Percentiles rank a stretch among this genome's conserved stretches.
These are phyloP conservation scores for Neosalanx taihuensis DNA, from an alignment of 2,797 vertebrate species.

Conservation along the genomic window DNA sequence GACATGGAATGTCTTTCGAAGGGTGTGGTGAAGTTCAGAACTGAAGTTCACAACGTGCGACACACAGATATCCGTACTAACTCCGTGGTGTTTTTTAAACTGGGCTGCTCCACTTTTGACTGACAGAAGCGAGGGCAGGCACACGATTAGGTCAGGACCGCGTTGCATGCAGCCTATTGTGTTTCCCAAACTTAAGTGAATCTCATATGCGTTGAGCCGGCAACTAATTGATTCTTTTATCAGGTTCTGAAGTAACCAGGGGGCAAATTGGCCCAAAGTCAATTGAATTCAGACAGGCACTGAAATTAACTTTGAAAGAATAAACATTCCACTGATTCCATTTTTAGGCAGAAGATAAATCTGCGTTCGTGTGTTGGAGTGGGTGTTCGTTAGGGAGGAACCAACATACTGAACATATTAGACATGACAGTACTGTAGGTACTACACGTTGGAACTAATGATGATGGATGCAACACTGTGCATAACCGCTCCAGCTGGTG, in stretches of 20 bases:
- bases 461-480: background rate
- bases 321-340: slow-evolving; percentile 4
- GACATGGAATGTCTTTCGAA: background rate
- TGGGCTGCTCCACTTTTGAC: no score
- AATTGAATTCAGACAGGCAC: background rate
- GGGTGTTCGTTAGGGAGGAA: background rate
- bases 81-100: no score
- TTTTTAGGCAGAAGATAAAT: background rate
- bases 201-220: background rate
- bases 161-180: background rate
- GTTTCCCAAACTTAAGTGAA: background rate
- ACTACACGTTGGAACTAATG: background rate
- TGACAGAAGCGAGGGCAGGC: no score
- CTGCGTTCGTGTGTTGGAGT: background rate
- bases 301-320: background rate
- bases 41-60: no score
- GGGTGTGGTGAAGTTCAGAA: background rate
- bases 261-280: background rate
- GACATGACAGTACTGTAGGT: background rate
- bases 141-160: background rate
- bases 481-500: background rate
- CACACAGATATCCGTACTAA: no score
- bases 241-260: background rate
- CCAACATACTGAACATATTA: slow-evolving; percentile 1
- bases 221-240: background rate